These are phyloP conservation scores for Furcula furcula DNA, from an alignment of 2,888 invertebrate species.

Conservation along the genomic window DNA sequence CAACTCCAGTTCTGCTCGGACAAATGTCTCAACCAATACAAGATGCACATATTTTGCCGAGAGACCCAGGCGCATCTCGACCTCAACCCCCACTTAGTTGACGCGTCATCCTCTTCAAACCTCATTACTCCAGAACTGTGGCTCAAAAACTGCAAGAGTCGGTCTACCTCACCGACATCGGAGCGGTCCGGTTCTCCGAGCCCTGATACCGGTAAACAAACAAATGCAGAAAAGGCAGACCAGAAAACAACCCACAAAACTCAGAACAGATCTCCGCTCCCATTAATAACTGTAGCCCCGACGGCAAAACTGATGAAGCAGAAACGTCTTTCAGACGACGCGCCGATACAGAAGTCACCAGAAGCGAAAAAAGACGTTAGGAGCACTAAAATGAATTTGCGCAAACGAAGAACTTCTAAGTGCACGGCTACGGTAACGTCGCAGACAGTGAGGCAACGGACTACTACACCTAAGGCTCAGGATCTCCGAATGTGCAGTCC, in stretches of 20 bases:
- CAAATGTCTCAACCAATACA: slow-evolving; percentile 97
- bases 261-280: slow-evolving; percentile 73
- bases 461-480: slow-evolving; percentile 69
- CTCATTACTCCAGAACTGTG: slow-evolving; percentile 96
- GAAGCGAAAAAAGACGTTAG: slow-evolving; percentile 67
- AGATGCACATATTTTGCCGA: slow-evolving; percentile 97
- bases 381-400: slow-evolving; percentile 66
- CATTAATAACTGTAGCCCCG: slow-evolving; percentile 85
- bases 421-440: slow-evolving; percentile 72
- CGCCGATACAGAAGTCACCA: slow-evolving; percentile 59
- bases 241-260: slow-evolving; percentile 39
- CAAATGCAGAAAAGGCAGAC: slow-evolving; percentile 47
- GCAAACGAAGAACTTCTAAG: slow-evolving; percentile 70
- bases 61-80: slow-evolving; percentile 96
- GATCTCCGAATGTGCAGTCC: slow-evolving; percentile 71
- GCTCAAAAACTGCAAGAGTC: slow-evolving; percentile 90
- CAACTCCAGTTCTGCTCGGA: slow-evolving; percentile 96
- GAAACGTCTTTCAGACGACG: slow-evolving; percentile 59
- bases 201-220: slow-evolving; percentile 50
- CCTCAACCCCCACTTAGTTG: slow-evolving; percentile 88
- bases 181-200: slow-evolving; percentile 80
- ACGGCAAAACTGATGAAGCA: slow-evolving; percentile 84
- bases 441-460: slow-evolving; percentile 58
- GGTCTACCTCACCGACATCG: slow-evolving; percentile 82
- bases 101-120: slow-evolving; percentile 69